These are phyloP conservation scores for Drosophila atripex DNA, from an alignment of 2,888 invertebrate species.

Conservation along the genomic window DNA sequence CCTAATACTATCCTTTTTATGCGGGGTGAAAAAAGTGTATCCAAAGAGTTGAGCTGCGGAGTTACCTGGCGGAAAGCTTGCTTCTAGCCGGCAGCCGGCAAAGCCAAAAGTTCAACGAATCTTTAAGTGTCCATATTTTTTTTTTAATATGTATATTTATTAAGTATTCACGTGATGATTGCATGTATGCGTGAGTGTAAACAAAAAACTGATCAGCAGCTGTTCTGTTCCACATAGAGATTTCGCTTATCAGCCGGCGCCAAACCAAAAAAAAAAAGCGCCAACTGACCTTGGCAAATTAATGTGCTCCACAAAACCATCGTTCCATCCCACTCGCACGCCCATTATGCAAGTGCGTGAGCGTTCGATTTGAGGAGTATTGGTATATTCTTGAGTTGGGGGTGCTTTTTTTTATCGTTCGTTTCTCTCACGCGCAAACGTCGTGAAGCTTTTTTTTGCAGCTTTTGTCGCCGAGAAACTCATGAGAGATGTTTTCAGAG, in stretches of 20 bases:
- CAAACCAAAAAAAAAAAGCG: constrained; percentile 4
- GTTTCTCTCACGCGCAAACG: constrained; percentile 36
- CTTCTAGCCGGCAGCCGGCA: constrained; percentile 10
- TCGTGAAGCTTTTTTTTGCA: constrained; percentile 54
- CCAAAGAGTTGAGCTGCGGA: constrained; percentile 28
- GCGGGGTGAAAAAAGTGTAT: constrained; percentile 37
- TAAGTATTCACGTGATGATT: constrained; percentile 7
- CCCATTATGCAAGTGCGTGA: constrained; percentile 52
- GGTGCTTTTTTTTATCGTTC: constrained; percentile 31
- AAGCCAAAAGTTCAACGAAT: constrained; percentile 31
- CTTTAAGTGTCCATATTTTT: constrained; percentile 18
- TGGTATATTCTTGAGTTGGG: constrained; percentile 14
- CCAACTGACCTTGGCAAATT: constrained; percentile 46
- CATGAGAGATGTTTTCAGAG: constrained; percentile 10
- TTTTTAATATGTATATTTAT: not conserved
- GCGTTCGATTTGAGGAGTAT: constrained; percentile 6
- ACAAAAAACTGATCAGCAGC: constrained; percentile 65
- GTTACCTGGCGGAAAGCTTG: constrained; percentile 22
- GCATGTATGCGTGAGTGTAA: constrained; percentile 41
- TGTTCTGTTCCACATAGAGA: constrained; percentile 38
- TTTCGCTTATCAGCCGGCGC: constrained; percentile 45
- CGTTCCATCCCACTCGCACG: constrained; percentile 34
- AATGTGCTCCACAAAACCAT: constrained; percentile 21
- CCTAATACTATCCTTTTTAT: not conserved
- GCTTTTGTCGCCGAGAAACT: constrained; percentile 41